Evolutionary conservation across 1,140 invertebrate species (phyloP).

Genomic region (Drosophila nikananu): DNA sequence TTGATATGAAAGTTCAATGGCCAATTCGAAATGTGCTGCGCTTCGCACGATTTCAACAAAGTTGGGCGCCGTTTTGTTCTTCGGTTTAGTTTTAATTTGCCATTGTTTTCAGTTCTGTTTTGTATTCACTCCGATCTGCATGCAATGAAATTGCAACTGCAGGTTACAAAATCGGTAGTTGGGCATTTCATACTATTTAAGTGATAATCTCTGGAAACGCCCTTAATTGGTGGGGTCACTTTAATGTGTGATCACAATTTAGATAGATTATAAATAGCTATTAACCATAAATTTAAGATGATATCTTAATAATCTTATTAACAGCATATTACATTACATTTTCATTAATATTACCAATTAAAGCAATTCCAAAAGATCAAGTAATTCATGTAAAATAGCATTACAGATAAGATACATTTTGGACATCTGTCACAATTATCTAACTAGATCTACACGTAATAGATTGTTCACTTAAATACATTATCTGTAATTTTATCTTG

Average conservation of each 20-base stretch:
- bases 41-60: conserved; percentile 43
- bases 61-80: conserved; percentile 53
- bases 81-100: conserved; percentile 24
- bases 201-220: conserved; percentile 13
- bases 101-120: conserved; percentile 24
- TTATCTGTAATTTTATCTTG: not conserved
- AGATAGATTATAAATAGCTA: not conserved
- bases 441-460: not conserved
- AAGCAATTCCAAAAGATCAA: not conserved
- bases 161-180: conserved; percentile 17
- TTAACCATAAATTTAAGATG: too few species aligned
- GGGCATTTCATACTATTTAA: conserved; percentile 5
- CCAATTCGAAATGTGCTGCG: conserved; percentile 64
- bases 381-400: not conserved
- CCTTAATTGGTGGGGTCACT: not conserved
- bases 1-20: conserved; percentile 79
- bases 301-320: not conserved
- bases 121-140: conserved; percentile 16
- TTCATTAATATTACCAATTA: too few species aligned
- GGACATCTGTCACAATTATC: conserved; percentile 10
- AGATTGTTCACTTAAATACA: not conserved
- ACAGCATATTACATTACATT: too few species aligned
- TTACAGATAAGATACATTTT: not conserved
- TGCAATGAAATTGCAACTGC: conserved; percentile 48
- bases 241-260: not conserved